Conservation (phyloP, 2,888 invertebrate genomes). For the Philopedon plagiatum region DNA sequence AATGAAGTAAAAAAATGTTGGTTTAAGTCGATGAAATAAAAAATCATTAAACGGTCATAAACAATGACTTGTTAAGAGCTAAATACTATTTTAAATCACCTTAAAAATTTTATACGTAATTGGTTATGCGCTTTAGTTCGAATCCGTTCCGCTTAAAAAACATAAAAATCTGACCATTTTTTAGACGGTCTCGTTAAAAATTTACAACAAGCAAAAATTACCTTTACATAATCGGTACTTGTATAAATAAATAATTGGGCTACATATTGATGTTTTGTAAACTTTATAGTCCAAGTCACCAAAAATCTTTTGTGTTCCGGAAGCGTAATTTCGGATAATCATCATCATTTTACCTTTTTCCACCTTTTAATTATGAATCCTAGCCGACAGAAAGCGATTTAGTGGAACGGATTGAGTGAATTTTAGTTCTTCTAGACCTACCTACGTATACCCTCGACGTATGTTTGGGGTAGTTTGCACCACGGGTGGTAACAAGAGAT, state of each 20-base stretch:
- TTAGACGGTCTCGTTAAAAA: not conserved
- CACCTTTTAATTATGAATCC: slow-evolving; percentile 36
- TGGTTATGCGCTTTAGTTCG: not conserved
- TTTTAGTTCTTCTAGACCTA: no score
- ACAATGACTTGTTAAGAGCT: not conserved
- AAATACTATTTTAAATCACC: not conserved
- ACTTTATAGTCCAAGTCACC: not conserved
- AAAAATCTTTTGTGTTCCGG: slow-evolving; percentile 33
- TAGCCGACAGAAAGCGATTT: slow-evolving; percentile 33
- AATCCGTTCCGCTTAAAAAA: not conserved
- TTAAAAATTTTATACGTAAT: not conserved
- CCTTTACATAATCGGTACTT: slow-evolving; percentile 1
- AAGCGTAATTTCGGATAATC: slow-evolving; percentile 35
- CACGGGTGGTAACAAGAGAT: no score
- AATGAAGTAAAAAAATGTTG: no score
- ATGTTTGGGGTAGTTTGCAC: no score
- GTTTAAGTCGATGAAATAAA: no score
- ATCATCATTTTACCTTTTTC: slow-evolving; percentile 35
- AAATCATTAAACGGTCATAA: not conserved
- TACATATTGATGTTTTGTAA: not conserved
- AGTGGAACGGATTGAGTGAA: slow-evolving; percentile 17
- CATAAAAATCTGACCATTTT: not conserved
- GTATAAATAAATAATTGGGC: not conserved
- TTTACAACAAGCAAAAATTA: not conserved
- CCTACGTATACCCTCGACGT: no score